Conservation (phyloP, 2,797 vertebrate species). For the Selene dorsalis region DNA sequence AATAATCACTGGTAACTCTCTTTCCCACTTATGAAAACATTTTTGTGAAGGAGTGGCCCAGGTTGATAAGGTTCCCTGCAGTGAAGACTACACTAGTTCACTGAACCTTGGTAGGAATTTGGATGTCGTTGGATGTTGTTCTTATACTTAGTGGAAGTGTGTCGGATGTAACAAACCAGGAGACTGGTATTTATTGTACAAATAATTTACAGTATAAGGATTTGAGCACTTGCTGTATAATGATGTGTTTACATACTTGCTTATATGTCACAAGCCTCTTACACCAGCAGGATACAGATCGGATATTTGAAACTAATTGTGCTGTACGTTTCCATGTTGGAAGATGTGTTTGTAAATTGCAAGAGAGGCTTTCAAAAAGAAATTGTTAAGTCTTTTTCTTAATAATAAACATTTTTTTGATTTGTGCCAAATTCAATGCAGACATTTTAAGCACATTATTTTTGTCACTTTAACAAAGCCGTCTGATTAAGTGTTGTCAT, state of each 20-base stretch:
- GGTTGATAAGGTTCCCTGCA: conserved; percentile 11
- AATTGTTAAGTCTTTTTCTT: conserved; percentile 51
- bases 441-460: conserved; percentile 75
- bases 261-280: conserved; percentile 16
- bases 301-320: conserved; percentile 18
- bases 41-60: background rate
- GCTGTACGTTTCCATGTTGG: background rate
- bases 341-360: conserved; percentile 44
- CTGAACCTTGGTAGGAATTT: background rate
- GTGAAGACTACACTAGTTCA: background rate
- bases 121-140: background rate
- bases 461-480: conserved; percentile 81
- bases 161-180: conserved; percentile 5
- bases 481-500: conserved; percentile 83
- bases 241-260: background rate
- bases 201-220: background rate
- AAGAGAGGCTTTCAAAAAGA: conserved; percentile 43
- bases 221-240: background rate
- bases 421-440: conserved; percentile 66
- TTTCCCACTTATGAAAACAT: background rate
- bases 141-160: background rate
- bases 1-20: background rate
- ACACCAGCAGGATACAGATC: background rate
- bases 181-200: conserved; percentile 8
- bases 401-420: conserved; percentile 71